A percentile compares a stretch with the other conserved stretches of the same genome.
These are phyloP conservation scores for Drosophila cognata DNA, from an alignment of 2,888 invertebrate genomes.

Conservation along the genomic window DNA sequence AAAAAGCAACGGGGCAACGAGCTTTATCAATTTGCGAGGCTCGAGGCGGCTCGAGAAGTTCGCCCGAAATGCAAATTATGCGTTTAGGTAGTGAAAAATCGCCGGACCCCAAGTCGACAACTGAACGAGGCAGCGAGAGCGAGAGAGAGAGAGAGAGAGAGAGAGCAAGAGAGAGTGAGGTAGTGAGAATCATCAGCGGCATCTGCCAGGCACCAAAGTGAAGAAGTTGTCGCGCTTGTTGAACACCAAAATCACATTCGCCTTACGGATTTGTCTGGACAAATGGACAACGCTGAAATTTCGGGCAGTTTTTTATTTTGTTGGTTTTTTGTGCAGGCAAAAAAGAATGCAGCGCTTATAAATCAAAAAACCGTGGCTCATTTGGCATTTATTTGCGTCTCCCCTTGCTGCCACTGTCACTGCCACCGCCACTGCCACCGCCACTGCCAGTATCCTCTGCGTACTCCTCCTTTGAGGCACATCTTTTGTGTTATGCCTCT, in stretches of 20 bases:
- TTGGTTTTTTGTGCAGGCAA: slow-evolving; percentile 25
- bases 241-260: slow-evolving; percentile 27
- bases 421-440: neutral
- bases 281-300: slow-evolving; percentile 35
- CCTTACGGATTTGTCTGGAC: slow-evolving; percentile 12
- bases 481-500: slow-evolving; percentile 4
- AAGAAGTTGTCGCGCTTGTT: slow-evolving; percentile 54
- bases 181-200: slow-evolving; percentile 4
- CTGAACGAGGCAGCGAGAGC: neutral
- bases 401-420: neutral
- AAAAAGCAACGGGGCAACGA: slow-evolving; percentile 55
- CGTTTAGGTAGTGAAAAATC: slow-evolving; percentile 64
- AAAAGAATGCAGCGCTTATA: slow-evolving; percentile 68
- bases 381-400: slow-evolving; percentile 59
- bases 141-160: neutral
- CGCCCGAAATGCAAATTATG: slow-evolving; percentile 71
- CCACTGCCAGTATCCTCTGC: neutral
- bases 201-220: slow-evolving; percentile 18
- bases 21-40: slow-evolving; percentile 59
- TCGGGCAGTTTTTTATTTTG: neutral
- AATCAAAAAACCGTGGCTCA: slow-evolving; percentile 63
- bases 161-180: neutral
- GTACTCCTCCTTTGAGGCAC: neutral
- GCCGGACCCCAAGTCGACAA: slow-evolving; percentile 32
- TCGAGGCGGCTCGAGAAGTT: slow-evolving; percentile 34